phyloP scores from a whole-genome alignment of 2,888 invertebrate species.

The Euplexia lucipara region DNA sequence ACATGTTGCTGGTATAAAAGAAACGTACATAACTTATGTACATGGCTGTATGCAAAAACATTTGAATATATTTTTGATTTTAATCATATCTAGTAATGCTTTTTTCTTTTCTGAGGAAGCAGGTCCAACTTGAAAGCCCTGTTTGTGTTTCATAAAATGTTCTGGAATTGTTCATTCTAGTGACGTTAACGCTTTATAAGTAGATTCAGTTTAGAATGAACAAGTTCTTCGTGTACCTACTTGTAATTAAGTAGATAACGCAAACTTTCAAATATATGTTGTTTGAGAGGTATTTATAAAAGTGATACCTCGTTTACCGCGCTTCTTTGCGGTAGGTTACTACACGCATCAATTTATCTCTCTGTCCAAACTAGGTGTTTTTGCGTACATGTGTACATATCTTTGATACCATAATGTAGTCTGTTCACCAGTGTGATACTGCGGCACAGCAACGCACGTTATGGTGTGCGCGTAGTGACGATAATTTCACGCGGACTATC shows the following conservation, averaged over 20 bases:
- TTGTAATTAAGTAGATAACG: too few species aligned
- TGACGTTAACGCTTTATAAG: not conserved
- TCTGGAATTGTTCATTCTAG: not conserved
- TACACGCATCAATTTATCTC: not conserved
- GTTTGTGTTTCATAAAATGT: not conserved
- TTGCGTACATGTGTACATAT: conserved; percentile 45
- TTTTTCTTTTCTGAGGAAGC: not conserved
- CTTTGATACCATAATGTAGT: conserved; percentile 44
- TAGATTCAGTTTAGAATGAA: conserved; percentile 1
- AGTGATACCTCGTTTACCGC: not conserved
- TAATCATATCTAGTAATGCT: not conserved
- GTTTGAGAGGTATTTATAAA: not conserved
- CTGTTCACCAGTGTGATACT: conserved; percentile 34
- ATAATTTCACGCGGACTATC: conserved; percentile 54
- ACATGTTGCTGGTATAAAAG: conserved; percentile 45
- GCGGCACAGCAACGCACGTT: conserved; percentile 37
- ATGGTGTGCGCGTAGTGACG: conserved; percentile 56
- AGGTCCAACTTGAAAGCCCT: not conserved
- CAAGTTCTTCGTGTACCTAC: not conserved
- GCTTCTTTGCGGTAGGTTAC: not conserved
- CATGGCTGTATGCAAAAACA: conserved; percentile 45
- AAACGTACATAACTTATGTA: conserved; percentile 45
- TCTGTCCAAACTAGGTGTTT: conserved; percentile 2
- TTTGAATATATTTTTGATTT: not conserved
- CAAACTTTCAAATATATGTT: too few species aligned